Evolutionary conservation across 2,797 vertebrate genomes (phyloP).

Genomic region (Lateolabrax maculatus): DNA sequence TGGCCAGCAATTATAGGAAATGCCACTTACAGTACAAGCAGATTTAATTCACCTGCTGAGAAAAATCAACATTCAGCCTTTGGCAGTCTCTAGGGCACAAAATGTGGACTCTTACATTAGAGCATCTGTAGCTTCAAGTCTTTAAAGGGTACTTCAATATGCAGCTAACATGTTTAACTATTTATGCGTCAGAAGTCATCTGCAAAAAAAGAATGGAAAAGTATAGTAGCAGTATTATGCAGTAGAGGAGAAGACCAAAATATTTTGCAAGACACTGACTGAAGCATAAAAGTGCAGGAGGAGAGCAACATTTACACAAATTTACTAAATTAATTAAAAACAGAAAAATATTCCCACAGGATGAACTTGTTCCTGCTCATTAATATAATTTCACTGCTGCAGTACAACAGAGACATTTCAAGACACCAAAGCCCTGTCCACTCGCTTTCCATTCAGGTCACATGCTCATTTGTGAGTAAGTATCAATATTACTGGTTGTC

Average conservation of each 20-base stretch:
- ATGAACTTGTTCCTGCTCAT: not conserved
- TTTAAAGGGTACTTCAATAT: not conserved
- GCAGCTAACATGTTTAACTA: not conserved
- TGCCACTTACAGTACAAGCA: conserved; percentile 53
- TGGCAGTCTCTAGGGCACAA: conserved; percentile 3
- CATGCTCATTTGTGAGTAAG: conserved; percentile 2
- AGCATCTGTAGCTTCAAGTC: not conserved
- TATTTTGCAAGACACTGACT: too few species aligned
- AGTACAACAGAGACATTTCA: not conserved
- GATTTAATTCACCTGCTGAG: conserved; percentile 46
- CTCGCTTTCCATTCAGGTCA: not conserved
- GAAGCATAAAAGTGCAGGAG: too few species aligned
- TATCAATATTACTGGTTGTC: not conserved
- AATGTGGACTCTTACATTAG: not conserved
- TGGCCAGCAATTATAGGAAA: conserved; percentile 52
- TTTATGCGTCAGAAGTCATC: not conserved
- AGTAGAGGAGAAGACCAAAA: too few species aligned
- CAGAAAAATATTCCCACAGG: not conserved
- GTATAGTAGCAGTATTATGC: too few species aligned
- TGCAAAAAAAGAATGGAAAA: not conserved
- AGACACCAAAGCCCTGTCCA: not conserved
- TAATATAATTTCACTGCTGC: not conserved
- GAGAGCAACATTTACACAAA: too few species aligned
- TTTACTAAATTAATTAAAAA: too few species aligned
- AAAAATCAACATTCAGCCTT: conserved; percentile 30